Base-by-base conservation (phyloP, 2,113 vertebrate species). In the Atractosteus spatula region DNA sequence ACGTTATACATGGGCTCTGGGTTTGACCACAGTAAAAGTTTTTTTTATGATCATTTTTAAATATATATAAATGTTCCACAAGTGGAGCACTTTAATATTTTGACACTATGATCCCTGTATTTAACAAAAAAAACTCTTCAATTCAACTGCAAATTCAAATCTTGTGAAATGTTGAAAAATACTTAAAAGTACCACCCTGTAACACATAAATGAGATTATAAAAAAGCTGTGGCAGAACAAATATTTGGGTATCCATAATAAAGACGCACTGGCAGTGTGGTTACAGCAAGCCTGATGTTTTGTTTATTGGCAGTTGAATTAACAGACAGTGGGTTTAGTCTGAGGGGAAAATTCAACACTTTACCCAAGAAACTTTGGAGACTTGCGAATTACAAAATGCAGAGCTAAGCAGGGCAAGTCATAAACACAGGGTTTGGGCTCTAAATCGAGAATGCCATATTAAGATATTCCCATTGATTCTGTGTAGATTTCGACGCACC, bases 321-420 rank as follows among this genome's bases (percentile, higher is more conserved):
- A 47, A 67, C 44, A 67, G 13, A 67, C 13, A 51, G 43, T 16
- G 43, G 62, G 41, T 65, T 65, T 65, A 42, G 41, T 65, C 62
- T 16, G 45, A 51, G 45, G 13, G 62, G 41, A 67, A 67, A 67
- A 67, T 67, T n/a, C 45, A 65, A 65, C 62, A 67, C 66, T 51
- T 67, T 3, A 51, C 6, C 66, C 8, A 14, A 47, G 43, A 47
- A 67, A 67, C n/a, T 42, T n/a, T 67, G 65, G 13, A 17, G 66
- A 5, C 44, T 7, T n/a, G 45, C 66, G 51, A 47, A 67, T 8
- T 47, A 47, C 44, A 67, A 17, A 67, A 67, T 51, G 66, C 12
- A n/a, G 51, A 67, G 66, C 66, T 16, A 51, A 67, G 45, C 14
- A 51, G 8, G 7, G 51, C n/a, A 17, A 16, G 13, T 47, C n/a